Base-by-base conservation (phyloP, 2,113 vertebrate species). In the Dicrurus megarhynchus region DNA sequence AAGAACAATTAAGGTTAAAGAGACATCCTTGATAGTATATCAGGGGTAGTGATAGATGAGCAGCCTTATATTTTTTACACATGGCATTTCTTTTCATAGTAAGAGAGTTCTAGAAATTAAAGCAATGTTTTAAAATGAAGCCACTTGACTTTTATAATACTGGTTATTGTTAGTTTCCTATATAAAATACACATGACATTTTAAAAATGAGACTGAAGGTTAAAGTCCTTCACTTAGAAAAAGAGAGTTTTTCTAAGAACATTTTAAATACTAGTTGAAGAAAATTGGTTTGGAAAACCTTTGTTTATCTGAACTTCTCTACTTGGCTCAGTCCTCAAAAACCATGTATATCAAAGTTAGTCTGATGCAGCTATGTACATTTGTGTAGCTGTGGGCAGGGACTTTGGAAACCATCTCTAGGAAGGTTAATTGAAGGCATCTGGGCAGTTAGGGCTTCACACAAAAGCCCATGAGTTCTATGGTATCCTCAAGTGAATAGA, bases 1-100 rank as follows among this genome's bases (percentile, higher is more conserved):
- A 94, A 90, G 85, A 93, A 88, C 85, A 93, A 94, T 94, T 93
- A 91, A 94, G 82, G 91, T 85, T 94, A 94, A 91, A 94, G 55
- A 86, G 82, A 90, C 28, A 81, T 63, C 55, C 75, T 90, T 59
- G 52, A 74, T 77, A 86, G 56, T 16, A 30, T 75, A 89, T 85
- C 55, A 33, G 11, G 30, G 23, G 56, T 49, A 92, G 60, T 84
- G 84, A 93, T 71, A 96, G 70, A 94, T 95, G 90, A 94, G 56
- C 55, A 59, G 46, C 39, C 53, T 46, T 59, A 26, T 37, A 69
- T 55, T 61, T 95, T 76, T 90, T 74, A 84, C 46, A 90, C 10
- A n/a, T 37, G 27, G 26, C 35, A 81, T 92, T 97, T 96, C 27
- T 93, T 91, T 93, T 67, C 50, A 59, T 47, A 57, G 10, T 53